Percentiles rank a stretch among this genome's conserved stretches.
phyloP scores from a whole-genome alignment of 2,888 invertebrate genomes.

The Metallyticus violacea region DNA sequence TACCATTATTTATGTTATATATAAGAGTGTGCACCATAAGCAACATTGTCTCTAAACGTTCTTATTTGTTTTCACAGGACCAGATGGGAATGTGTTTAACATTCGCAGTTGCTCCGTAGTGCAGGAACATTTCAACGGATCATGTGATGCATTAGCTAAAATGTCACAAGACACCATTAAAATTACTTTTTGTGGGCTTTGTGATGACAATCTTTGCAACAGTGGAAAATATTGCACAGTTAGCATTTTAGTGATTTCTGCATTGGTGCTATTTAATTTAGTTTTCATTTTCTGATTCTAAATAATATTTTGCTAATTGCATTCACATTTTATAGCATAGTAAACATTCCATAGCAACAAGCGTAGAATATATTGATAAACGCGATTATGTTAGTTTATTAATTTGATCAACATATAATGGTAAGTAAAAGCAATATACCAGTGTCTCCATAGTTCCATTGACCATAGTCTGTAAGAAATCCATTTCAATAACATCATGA shows the following conservation, averaged over 20 bases:
- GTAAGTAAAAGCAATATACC: no score
- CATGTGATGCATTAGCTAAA: not conserved
- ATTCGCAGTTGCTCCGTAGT: not conserved
- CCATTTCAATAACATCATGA: no score
- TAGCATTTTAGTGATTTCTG: not conserved
- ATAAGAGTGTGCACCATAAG: no score
- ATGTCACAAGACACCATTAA: not conserved
- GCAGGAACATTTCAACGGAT: not conserved
- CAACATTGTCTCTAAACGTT: no score
- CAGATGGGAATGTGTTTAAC: not conserved
- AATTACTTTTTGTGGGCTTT: not conserved
- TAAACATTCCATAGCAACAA: no score
- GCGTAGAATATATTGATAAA: no score
- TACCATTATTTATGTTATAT: no score
- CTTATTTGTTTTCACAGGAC: not conserved
- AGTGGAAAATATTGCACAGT: not conserved
- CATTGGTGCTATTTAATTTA: not conserved
- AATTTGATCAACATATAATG: no score
- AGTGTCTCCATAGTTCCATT: no score
- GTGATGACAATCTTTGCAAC: not conserved
- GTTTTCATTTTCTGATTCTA: not conserved
- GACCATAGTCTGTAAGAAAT: no score
- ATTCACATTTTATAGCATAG: no score
- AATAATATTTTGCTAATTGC: not conserved
- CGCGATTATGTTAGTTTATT: no score